Evolutionary conservation across 2,888 invertebrate genomes (phyloP).

Genomic region (Oligia latruncula): DNA sequence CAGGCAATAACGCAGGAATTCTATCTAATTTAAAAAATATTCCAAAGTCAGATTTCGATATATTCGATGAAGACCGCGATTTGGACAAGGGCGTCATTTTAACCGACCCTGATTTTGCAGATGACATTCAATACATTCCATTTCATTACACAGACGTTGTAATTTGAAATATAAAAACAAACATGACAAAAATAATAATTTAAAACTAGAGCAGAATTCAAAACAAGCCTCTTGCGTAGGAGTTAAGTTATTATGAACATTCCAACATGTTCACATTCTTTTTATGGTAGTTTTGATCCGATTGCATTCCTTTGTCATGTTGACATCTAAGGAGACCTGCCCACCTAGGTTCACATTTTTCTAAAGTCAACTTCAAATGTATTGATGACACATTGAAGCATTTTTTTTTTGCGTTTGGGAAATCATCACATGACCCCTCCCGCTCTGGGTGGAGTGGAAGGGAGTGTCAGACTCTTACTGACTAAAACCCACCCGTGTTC

Average conservation of each 20-base stretch:
- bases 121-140: slow-evolving; percentile 60
- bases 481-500: too few relatives aligned
- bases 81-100: slow-evolving; percentile 40
- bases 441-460: too few relatives aligned
- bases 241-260: slow-evolving; percentile 70
- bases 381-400: slow-evolving; percentile 53
- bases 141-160: slow-evolving; percentile 36
- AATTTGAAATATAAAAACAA: slow-evolving; percentile 40
- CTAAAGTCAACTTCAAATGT: slow-evolving; percentile 52
- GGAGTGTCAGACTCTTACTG: too few relatives aligned
- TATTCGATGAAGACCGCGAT: slow-evolving; percentile 33
- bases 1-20: slow-evolving; percentile 32
- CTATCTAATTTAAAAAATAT: slow-evolving; percentile 13
- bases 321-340: slow-evolving; percentile 52
- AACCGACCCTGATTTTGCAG: slow-evolving; percentile 61
- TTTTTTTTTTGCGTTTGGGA: background rate
- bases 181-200: slow-evolving; percentile 65
- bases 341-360: slow-evolving; percentile 56
- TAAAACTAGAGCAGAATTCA: slow-evolving; percentile 78
- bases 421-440: too few relatives aligned
- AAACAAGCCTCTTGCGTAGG: slow-evolving; percentile 76
- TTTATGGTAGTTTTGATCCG: slow-evolving; percentile 55
- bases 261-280: slow-evolving; percentile 69
- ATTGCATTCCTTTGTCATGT: slow-evolving; percentile 57
- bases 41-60: slow-evolving; percentile 29